A percentile compares a stretch with the other conserved stretches of the same genome.
phyloP scores from a whole-genome alignment of 1,140 invertebrate species.

The Cydia pomonella region DNA sequence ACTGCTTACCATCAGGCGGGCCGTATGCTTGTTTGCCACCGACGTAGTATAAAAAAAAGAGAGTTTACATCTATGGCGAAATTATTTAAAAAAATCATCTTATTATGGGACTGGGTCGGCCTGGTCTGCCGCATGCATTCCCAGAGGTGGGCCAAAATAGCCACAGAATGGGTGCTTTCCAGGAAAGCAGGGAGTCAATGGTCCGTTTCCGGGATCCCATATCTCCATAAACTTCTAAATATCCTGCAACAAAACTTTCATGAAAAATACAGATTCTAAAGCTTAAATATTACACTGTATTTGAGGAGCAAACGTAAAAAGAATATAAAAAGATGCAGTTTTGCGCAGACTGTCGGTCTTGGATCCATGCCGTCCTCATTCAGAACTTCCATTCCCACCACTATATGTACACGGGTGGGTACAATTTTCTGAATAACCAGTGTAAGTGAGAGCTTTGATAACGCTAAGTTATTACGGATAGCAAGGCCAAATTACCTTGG shows the following conservation, averaged over 20 bases:
- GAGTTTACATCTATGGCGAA: no score
- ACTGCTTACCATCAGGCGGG: no score
- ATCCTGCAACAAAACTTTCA: not conserved
- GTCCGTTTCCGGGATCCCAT: no score
- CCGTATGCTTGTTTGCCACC: no score
- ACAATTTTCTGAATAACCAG: not conserved
- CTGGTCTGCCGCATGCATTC: no score
- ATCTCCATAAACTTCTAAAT: not conserved
- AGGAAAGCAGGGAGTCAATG: no score
- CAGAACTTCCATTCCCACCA: not conserved
- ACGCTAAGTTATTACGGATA: not conserved
- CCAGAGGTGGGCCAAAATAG: no score
- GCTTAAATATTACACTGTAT: constrained; percentile 13
- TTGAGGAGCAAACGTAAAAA: constrained; percentile 3
- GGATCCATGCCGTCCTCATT: constrained; percentile 1
- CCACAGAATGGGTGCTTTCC: no score
- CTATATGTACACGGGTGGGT: not conserved
- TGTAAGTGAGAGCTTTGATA: not conserved
- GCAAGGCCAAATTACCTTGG: not conserved
- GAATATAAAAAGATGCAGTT: constrained; percentile 19
- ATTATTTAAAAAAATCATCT: no score
- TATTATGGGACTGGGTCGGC: no score
- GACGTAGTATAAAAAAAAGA: no score
- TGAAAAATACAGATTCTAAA: not conserved
- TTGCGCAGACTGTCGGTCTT: constrained; percentile 1